Base-by-base conservation (phyloP, 2,888 invertebrate genomes). In the Byasa hedistus region DNA sequence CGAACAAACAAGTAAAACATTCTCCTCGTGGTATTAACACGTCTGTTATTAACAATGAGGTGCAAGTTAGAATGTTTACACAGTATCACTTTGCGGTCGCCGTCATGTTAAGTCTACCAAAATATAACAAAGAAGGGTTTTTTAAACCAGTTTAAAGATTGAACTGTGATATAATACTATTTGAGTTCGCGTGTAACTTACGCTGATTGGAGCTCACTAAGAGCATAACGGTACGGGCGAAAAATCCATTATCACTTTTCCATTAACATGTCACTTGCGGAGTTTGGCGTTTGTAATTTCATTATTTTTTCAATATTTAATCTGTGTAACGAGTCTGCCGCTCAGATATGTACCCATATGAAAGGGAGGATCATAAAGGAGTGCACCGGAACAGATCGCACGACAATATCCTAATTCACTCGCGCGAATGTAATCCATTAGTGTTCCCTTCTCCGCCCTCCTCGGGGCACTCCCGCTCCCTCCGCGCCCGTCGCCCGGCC, bases 351-450 rank as follows among this genome's bases (percentile, higher is more conserved):
- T 64, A 65, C 65, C 64, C 65, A 70, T 71, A 71, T 72, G 73
- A 72, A 72, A 74, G 73, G 82, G 80, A 78, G 79, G 73, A 78
- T 78, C 79, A 82, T 86, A 84, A 85, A 87, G 84, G 87, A 88
- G 84, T 90, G 89, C 90, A 89, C 85, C 87, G 89, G 87, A 90
- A 90, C 87, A 86, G 86, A 89, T 89, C 85, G 82, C 77, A 87
- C 89, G 89, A 91, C 91, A 91, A 90, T 91, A 90, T 91, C 90
- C 91, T 91, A 91, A 91, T 91, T 91, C 91, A 91, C 86, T 87
- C 85, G 89, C 87, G 86, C 87, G 87, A 87, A 84, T 88, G 91
- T 91, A 91, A 91, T 91, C 91, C 91, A 91, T 91, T 91, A 91
- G 90, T 86, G 82, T 79, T 76, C 82, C 83, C 80, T 77, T 73